Base-by-base conservation (phyloP, 64 coral and sea anemone genomes). In the Stichodactyla mertensii region DNA sequence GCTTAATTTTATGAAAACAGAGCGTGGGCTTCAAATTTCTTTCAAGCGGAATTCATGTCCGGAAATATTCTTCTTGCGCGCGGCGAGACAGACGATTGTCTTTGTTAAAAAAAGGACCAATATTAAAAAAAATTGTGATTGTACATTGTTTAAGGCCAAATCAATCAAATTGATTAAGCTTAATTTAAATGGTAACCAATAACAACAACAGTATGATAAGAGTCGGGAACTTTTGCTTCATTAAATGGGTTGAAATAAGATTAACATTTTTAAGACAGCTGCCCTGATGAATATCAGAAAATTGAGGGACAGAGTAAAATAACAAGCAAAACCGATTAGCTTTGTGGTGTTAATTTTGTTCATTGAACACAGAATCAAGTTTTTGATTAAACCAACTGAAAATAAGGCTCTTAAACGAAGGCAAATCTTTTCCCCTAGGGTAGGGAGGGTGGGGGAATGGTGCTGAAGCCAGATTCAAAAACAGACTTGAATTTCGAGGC, bases 191-290 rank as follows among this genome's bases (percentile, higher is more conserved):
- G 64, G 26, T 69, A 22, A 69, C 64, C 64, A 74, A 27, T 74
- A 74, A 74, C 69, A 19, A 74, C 7, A 74, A 7, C 62, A 0
- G 10, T 31, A 15, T 4, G 56, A 58, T 74, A 23, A 19, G 4
- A 74, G 69, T 74, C 24, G 69, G 69, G 64, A 69, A 69, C 20
- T 22, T 69, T 69, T 69, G 64, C 16, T 69, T 69, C 64, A 69
- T 20, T 67, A n/a, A 7, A 69, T 6, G n/a, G 64, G 7, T 58
- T 74, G 26, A 74, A 74, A 74, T 74, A 11, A 71, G 10, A 57
- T 71, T 71, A 31, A 71, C 36, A 13, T 26, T 74, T 23, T 74
- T 74, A 23, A 22, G 27, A 14, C n/a, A 74, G 69, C 69, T 74
- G 69, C 4, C 24, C 10, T 13, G 69, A 2, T 74, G 7, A 74